Base-by-base conservation (phyloP, 2,113 vertebrate species). In the Poeciliopsis turrubarensis region DNA sequence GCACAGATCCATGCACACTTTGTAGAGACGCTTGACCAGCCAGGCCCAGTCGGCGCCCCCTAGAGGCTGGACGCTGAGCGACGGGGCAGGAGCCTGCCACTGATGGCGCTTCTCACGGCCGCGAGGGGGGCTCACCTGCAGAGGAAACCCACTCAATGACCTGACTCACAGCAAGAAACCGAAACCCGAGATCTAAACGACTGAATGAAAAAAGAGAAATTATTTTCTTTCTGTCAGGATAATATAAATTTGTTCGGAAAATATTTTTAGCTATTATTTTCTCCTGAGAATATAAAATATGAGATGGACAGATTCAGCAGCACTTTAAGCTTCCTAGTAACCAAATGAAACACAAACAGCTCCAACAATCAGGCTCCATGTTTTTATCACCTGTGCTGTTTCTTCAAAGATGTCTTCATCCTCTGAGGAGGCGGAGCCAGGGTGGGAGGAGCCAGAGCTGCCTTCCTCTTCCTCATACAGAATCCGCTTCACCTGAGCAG, bases 391-490 rank as follows among this genome's bases (percentile, higher is more conserved):
- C 92, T 98, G 97, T 0, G 97, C 97, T 0, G 97, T 99, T 91
- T 99, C 97, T 87, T 99, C 98, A 82, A 99, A 99, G 71, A 99
- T 99, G 86, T 99, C 97, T 81, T 99, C 98, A 1, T 99, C 97
- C 81, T 99, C 98, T 0, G 97, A 98, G 2, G 97, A 99, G 62
- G 96, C 97, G 26, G 95, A 99, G 65, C 96, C 97, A 27, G 95
- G 97, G 73, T 97, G 97, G 0, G 97, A 99, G 0, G 98, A 99
- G 73, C 98, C 97, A 0, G 97, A 96, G 86, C 96, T 97, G 13
- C 95, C 94, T 77, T 97, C 97, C 0, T 97, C 97, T 3, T 98
- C 97, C 83, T 99, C 98, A 13, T 94, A 95, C 29, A 99, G 95
- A 73, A 96, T 96, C 85, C 93, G 96, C 89, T 98, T 99, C 68